These are phyloP conservation scores for Thereva unica DNA, from an alignment of 2,888 invertebrate genomes.

Conservation along the genomic window DNA sequence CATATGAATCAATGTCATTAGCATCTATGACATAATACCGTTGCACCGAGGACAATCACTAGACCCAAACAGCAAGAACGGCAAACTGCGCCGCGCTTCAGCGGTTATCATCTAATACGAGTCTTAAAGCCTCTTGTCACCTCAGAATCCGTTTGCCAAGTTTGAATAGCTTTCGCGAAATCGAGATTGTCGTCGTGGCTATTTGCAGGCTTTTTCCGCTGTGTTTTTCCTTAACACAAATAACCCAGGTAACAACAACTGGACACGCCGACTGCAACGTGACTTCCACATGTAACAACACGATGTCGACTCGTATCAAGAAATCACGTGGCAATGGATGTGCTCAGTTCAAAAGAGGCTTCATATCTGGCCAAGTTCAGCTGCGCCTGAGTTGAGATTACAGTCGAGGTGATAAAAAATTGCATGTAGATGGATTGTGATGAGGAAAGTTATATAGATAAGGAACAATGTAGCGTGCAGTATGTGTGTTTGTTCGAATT, in stretches of 20 bases:
- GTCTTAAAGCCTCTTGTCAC: no score
- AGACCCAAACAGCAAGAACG: no score
- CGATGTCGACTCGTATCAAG: slow-evolving; percentile 16
- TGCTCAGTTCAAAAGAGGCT: slow-evolving; percentile 18
- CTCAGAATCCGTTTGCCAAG: no score
- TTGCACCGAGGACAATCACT: no score
- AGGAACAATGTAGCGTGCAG: no score
- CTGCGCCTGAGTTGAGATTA: slow-evolving; percentile 21
- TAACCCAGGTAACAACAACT: neutral
- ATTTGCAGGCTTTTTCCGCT: neutral
- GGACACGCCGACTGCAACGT: slow-evolving; percentile 38
- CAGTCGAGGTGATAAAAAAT: slow-evolving; percentile 10
- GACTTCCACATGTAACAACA: slow-evolving; percentile 25
- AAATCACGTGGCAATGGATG: slow-evolving; percentile 35
- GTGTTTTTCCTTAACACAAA: slow-evolving; percentile 15
- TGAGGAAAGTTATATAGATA: no score
- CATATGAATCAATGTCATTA: no score
- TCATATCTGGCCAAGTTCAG: slow-evolving; percentile 9
- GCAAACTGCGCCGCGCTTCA: no score
- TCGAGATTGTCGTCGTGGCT: neutral
- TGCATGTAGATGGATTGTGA: neutral
- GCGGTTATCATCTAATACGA: no score
- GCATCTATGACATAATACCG: no score
- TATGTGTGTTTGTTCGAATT: no score
- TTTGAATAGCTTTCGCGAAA: no score